These are phyloP conservation scores for Arenaria interpres DNA, from an alignment of 2,113 vertebrate genomes.

Conservation along the genomic window DNA sequence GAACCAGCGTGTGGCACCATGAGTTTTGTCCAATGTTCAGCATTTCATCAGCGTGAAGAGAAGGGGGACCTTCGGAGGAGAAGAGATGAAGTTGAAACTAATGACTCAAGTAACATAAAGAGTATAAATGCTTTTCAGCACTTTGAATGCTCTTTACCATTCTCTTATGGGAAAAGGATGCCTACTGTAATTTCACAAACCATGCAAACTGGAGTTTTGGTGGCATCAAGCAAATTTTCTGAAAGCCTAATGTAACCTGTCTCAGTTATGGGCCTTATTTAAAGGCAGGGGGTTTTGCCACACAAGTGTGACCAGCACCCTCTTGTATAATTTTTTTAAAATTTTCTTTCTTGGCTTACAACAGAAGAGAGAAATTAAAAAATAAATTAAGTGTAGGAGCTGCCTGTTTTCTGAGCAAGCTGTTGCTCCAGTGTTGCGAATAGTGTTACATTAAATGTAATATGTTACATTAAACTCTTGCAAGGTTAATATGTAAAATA, in stretches of 20 bases:
- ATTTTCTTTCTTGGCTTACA: not conserved
- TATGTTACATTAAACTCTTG: not conserved
- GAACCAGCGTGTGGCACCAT: not conserved
- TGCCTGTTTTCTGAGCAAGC: not conserved
- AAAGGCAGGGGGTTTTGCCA: not conserved
- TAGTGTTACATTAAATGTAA: not conserved
- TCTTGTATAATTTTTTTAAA: not conserved
- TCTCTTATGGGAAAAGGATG: not conserved
- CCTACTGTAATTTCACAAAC: not conserved
- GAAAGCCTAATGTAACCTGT: not conserved
- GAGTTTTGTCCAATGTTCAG: not conserved
- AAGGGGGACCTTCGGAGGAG: fast-evolving
- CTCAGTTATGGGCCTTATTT: not conserved
- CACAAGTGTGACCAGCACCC: not conserved
- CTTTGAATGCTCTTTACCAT: not conserved
- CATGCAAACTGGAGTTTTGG: not conserved
- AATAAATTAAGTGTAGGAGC: not conserved
- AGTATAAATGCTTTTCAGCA: not conserved
- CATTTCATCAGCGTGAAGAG: not conserved
- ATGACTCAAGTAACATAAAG: not conserved
- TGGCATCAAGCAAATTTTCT: not conserved
- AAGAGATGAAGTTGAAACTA: not conserved
- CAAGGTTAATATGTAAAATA: not conserved
- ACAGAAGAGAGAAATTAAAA: not conserved
- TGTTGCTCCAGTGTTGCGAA: not conserved